These are phyloP conservation scores for Neoarius graeffei DNA, from an alignment of 2,113 vertebrate species.

Conservation along the genomic window DNA sequence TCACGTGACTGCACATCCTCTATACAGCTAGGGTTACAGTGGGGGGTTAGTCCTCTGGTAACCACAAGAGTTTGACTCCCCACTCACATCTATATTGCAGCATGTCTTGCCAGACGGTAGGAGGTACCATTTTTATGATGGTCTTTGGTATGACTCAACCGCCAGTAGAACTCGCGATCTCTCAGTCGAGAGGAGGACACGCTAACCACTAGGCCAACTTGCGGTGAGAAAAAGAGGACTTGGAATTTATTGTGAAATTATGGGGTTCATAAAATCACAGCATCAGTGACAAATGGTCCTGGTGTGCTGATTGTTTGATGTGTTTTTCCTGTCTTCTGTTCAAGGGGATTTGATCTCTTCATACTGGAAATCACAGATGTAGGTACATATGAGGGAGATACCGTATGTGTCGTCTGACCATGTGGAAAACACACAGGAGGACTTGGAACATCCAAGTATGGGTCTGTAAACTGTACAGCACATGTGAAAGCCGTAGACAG, in stretches of 20 bases:
- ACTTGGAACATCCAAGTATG: not conserved
- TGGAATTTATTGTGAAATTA: conserved; percentile 8
- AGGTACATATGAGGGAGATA: not conserved
- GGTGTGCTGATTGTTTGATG: not conserved
- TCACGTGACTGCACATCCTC: too few species aligned
- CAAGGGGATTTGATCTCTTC: not conserved
- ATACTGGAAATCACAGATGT: conserved; percentile 3
- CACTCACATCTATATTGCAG: too few species aligned
- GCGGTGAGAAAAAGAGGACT: not conserved
- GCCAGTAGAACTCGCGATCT: too few species aligned
- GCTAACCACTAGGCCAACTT: too few species aligned
- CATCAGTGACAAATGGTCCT: not conserved
- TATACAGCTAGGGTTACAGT: too few species aligned
- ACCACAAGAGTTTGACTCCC: too few species aligned
- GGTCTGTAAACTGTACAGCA: not conserved
- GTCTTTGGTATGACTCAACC: too few species aligned
- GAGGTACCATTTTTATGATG: too few species aligned
- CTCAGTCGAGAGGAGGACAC: too few species aligned
- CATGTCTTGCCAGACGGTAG: too few species aligned
- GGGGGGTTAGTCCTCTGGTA: too few species aligned
- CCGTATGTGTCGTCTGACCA: not conserved
- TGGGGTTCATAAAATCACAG: not conserved
- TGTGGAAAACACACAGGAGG: not conserved
- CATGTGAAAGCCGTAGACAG: not conserved
- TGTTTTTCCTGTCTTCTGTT: not conserved